Evolutionary conservation across 2,888 invertebrate species (phyloP).

Genomic region (Cremastobaeus sp.): DNA sequence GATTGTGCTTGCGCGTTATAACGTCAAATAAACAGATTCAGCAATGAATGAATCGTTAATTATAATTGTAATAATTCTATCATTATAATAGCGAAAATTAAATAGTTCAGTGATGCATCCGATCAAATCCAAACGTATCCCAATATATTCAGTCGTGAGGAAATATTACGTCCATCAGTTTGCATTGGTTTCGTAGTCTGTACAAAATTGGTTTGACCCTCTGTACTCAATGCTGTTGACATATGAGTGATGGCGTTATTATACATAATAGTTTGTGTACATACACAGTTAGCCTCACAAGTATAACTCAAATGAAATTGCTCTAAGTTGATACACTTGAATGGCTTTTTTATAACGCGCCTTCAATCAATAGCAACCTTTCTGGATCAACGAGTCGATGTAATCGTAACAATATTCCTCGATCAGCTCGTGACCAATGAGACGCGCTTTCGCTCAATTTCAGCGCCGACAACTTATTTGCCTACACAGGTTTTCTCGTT

Average conservation of each 20-base stretch:
- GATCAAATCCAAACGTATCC: conserved; percentile 73
- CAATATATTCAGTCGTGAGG: conserved; percentile 66
- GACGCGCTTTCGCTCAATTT: conserved; percentile 64
- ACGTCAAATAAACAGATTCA: conserved; percentile 24
- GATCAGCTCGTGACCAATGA: conserved; percentile 25
- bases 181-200: conserved; percentile 64
- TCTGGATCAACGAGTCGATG: conserved; percentile 26
- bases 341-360: conserved; percentile 10
- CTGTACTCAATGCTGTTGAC: conserved; percentile 66
- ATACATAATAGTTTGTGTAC: conserved; percentile 55
- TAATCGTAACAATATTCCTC: conserved; percentile 1
- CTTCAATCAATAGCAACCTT: conserved; percentile 39
- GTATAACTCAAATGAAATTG: conserved; percentile 33
- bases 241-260: conserved; percentile 66
- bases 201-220: conserved; percentile 65
- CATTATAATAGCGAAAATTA: conserved; percentile 45
- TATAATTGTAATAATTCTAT: conserved; percentile 53
- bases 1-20: conserved; percentile 5
- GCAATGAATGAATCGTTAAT: conserved; percentile 48
- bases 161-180: conserved; percentile 72
- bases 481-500: conserved; percentile 61
- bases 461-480: conserved; percentile 65
- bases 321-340: conserved; percentile 41
- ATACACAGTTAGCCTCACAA: conserved; percentile 34
- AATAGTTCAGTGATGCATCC: conserved; percentile 53